phyloP scores from a whole-genome alignment of 2,113 vertebrate species.

The Channa argus region DNA sequence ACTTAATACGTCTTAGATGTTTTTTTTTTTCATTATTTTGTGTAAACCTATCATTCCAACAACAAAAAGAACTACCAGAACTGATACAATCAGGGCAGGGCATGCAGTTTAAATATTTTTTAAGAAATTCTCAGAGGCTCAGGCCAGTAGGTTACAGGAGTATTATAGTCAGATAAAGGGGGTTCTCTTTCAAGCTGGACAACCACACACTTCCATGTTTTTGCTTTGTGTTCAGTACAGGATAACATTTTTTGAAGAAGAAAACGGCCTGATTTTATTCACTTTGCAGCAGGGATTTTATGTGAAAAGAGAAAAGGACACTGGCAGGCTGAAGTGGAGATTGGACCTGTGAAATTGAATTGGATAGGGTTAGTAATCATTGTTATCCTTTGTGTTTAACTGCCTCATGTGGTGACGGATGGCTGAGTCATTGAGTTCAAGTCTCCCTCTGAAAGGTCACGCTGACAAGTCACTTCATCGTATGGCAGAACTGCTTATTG shows the following conservation, averaged over 20 bases:
- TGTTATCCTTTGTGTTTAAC: conserved; percentile 52
- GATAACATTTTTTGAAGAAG: conserved; percentile 27
- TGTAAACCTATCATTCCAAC: too few relatives aligned
- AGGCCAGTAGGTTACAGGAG: neutral
- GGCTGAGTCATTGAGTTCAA: conserved; percentile 66
- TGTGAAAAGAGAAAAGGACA: conserved; percentile 43
- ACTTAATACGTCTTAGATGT: too few relatives aligned
- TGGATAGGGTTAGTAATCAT: conserved; percentile 43
- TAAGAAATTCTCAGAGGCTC: neutral
- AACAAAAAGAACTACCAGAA: too few relatives aligned
- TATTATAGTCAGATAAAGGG: conserved; percentile 11
- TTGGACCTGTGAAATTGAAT: conserved; percentile 34
- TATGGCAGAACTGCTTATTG: conserved; percentile 22
- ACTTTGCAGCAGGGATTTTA: conserved; percentile 41
- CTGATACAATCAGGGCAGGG: neutral
- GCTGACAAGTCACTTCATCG: conserved; percentile 38
- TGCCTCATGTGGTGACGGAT: conserved; percentile 35
- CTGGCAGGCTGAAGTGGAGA: conserved; percentile 33
- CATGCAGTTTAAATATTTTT: too few relatives aligned
- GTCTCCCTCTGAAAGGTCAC: conserved; percentile 51
- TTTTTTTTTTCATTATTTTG: too few relatives aligned
- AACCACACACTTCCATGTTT: conserved; percentile 9
- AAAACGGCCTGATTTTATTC: conserved; percentile 47
- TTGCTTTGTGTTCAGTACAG: conserved; percentile 44
- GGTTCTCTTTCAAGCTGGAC: conserved; percentile 7